Percentiles rank a stretch among this genome's conserved stretches.
These are phyloP conservation scores for Molossus alvarezi DNA, from an alignment of 2,797 vertebrate genomes.

Conservation along the genomic window DNA sequence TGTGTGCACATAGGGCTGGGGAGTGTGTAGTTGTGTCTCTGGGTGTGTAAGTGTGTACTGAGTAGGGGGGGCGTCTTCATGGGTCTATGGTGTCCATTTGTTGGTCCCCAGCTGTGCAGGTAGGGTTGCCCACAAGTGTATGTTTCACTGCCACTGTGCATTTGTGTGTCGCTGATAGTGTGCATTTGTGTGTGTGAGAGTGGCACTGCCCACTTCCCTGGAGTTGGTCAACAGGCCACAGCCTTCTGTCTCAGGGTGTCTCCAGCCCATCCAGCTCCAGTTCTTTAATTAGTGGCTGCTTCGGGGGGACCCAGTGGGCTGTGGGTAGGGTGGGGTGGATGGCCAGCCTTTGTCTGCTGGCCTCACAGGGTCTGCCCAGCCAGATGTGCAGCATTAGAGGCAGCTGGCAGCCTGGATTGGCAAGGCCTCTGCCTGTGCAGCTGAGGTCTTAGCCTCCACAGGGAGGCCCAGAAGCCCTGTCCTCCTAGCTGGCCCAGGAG, in stretches of 20 bases:
- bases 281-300: slow-evolving; percentile 69
- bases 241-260: slow-evolving; percentile 9
- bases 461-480: neutral
- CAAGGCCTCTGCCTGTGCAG: slow-evolving; percentile 21
- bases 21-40: neutral
- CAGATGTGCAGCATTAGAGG: slow-evolving; percentile 39
- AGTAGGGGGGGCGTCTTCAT: neutral
- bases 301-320: neutral
- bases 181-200: slow-evolving; percentile 47
- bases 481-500: neutral
- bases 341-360: slow-evolving; percentile 76
- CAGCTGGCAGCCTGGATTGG: neutral
- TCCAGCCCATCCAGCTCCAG: neutral
- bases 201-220: slow-evolving; percentile 61
- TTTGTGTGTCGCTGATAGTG: slow-evolving; percentile 45
- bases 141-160: neutral
- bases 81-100: neutral
- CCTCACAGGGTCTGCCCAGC: neutral
- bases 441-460: neutral
- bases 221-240: slow-evolving; percentile 10
- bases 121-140: neutral
- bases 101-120: slow-evolving; percentile 22
- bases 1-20: neutral
- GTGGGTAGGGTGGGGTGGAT: neutral
- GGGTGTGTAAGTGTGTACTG: neutral